Conservation (phyloP, 1,140 invertebrate genomes). For the Drosophila watanabei region DNA sequence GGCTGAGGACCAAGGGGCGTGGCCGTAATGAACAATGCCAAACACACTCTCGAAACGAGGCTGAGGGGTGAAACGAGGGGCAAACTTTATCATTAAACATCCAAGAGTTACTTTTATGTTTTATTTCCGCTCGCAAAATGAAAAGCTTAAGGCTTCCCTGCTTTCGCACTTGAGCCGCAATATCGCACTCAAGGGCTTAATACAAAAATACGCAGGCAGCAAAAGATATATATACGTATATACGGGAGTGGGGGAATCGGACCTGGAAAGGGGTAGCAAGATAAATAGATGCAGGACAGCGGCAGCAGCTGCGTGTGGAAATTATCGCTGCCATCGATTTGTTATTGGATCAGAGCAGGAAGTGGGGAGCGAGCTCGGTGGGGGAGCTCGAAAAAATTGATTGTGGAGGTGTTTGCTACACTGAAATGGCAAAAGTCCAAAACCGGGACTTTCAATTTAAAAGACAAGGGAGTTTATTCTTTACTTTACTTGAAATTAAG, state of each 20-base stretch:
- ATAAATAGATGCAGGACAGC: constrained; percentile 80
- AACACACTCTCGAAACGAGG: constrained; percentile 25
- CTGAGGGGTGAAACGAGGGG: constrained; percentile 11
- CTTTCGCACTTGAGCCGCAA: constrained; percentile 75
- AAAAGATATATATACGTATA: constrained; percentile 13
- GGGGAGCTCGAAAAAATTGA: constrained; percentile 5
- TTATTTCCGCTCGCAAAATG: constrained; percentile 72
- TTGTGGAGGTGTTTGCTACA: constrained; percentile 15
- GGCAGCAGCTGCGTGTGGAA: constrained; percentile 70
- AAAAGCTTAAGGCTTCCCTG: constrained; percentile 65
- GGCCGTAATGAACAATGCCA: constrained; percentile 51
- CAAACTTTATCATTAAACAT: constrained; percentile 80
- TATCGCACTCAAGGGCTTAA: constrained; percentile 81
- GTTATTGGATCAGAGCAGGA: constrained; percentile 62
- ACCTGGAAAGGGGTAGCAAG: constrained; percentile 60
- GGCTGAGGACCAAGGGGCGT: constrained; percentile 35
- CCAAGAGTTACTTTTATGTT: constrained; percentile 82
- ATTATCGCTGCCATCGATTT: constrained; percentile 76
- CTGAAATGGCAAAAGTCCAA: background rate
- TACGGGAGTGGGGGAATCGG: constrained; percentile 8
- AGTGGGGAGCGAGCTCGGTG: background rate
- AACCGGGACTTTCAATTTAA: too few relatives aligned
- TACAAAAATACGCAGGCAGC: constrained; percentile 49
- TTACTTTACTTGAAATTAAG: too few relatives aligned
- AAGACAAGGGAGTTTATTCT: too few relatives aligned